Percentiles rank a stretch among this genome's conserved stretches.
These are phyloP conservation scores for Sciaenops ocellatus DNA, from an alignment of 2,797 vertebrate species.

Conservation along the genomic window DNA sequence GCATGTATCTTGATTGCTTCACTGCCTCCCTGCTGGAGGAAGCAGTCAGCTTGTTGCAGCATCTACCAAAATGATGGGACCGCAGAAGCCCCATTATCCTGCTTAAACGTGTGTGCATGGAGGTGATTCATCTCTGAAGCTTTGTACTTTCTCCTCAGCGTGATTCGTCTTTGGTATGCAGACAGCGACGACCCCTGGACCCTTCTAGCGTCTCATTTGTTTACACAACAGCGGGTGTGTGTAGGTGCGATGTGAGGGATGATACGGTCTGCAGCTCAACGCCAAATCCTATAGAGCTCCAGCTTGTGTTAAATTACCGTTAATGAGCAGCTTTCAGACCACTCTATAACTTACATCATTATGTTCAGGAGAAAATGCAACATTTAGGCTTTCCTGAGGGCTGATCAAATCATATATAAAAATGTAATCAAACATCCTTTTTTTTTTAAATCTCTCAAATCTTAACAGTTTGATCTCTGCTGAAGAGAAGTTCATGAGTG, in stretches of 20 bases:
- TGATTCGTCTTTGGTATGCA: slow-evolving; percentile 48
- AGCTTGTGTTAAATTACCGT: slow-evolving; percentile 8
- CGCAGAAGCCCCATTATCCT: slow-evolving; percentile 45
- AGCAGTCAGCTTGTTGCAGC: slow-evolving; percentile 60
- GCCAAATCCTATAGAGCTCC: not conserved
- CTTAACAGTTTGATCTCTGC: slow-evolving; percentile 32
- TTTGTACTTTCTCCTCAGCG: slow-evolving; percentile 33
- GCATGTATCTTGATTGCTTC: slow-evolving; percentile 21
- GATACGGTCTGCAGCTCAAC: not conserved
- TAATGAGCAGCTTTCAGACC: slow-evolving; percentile 25
- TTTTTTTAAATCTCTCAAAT: slow-evolving; percentile 43
- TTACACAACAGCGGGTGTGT: slow-evolving; percentile 47
- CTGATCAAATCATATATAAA: slow-evolving; percentile 45
- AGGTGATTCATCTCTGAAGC: slow-evolving; percentile 61
- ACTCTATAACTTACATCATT: slow-evolving; percentile 35
- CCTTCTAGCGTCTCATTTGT: slow-evolving; percentile 28
- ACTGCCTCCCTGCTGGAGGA: slow-evolving; percentile 39
- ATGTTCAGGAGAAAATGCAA: slow-evolving; percentile 20
- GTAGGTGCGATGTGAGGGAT: slow-evolving; percentile 23
- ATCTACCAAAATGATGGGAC: slow-evolving; percentile 56
- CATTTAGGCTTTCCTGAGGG: slow-evolving; percentile 24
- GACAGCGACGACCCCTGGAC: slow-evolving; percentile 22
- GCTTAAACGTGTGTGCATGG: slow-evolving; percentile 42
- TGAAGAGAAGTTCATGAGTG: slow-evolving; percentile 23
- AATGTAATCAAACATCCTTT: slow-evolving; percentile 28